phyloP scores from a whole-genome alignment of 53 echinoderm and acorn worm genomes.

The Glandiceps talaboti region DNA sequence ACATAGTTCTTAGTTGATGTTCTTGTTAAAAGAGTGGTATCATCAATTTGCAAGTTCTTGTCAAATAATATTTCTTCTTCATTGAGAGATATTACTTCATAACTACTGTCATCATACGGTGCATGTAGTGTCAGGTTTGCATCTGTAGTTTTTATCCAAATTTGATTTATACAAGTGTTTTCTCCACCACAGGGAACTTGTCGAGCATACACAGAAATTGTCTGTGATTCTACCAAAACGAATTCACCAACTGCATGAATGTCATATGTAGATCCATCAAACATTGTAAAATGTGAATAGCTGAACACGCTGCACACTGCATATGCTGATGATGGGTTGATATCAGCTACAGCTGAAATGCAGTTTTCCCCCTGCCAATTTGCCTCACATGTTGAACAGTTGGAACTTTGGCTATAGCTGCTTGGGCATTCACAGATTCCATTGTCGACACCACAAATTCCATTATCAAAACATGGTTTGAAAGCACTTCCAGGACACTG shows the following conservation, averaged over 20 bases:
- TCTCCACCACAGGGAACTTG: constrained; percentile 61
- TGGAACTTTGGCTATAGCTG: constrained; percentile 16
- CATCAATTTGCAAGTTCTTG: constrained; percentile 20
- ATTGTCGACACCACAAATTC: constrained; percentile 27
- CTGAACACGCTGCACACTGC: constrained; percentile 55
- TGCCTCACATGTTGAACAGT: constrained; percentile 41
- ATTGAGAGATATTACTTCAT: constrained; percentile 26
- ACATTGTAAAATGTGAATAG: constrained; percentile 55
- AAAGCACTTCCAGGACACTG: constrained; percentile 65
- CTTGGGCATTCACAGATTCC: constrained; percentile 58
- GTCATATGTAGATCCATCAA: constrained; percentile 51
- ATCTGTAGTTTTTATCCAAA: constrained; percentile 42
- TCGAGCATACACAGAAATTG: constrained; percentile 33
- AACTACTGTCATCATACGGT: constrained; percentile 12
- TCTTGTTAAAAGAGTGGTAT: constrained; percentile 31
- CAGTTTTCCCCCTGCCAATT: constrained; percentile 67
- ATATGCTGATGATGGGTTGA: neutral
- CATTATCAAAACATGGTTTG: constrained; percentile 42
- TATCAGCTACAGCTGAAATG: constrained; percentile 14
- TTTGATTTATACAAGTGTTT: constrained; percentile 33
- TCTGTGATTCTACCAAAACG: constrained; percentile 20
- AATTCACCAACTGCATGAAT: constrained; percentile 62
- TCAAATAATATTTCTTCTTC: constrained; percentile 26
- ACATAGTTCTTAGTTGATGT: constrained; percentile 27
- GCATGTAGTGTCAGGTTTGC: constrained; percentile 17